Evolutionary conservation across 2,888 invertebrate species (phyloP).

Genomic region (Lasioglossum villosulum): DNA sequence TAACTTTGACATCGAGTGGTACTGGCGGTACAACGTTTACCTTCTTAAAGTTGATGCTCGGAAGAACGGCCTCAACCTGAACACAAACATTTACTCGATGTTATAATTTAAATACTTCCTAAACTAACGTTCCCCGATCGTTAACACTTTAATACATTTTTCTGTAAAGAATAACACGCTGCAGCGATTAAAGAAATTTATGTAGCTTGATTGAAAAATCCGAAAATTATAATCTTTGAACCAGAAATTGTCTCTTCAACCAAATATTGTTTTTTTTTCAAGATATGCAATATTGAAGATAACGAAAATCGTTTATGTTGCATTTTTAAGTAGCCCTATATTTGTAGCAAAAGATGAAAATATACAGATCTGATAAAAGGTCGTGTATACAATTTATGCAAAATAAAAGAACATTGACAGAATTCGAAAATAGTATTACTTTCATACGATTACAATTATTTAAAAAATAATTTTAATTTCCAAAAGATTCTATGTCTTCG

Average conservation of each 20-base stretch:
- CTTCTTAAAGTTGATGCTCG: not conserved
- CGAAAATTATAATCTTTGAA: not conserved
- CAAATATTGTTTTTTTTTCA: not conserved
- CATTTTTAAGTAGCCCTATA: not conserved
- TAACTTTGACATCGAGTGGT: not conserved
- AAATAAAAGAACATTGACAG: not conserved
- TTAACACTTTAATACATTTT: not conserved
- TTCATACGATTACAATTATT: not conserved
- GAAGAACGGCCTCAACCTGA: not conserved
- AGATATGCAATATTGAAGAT: not conserved
- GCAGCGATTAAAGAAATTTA: not conserved
- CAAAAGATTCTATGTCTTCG: not conserved
- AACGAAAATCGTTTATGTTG: not conserved
- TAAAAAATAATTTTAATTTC: no score
- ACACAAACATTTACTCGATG: not conserved
- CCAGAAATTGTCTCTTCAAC: not conserved
- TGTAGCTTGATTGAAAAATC: not conserved
- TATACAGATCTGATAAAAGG: no score
- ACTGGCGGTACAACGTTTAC: not conserved
- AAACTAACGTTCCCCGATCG: not conserved
- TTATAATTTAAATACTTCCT: not conserved
- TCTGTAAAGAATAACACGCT: not conserved
- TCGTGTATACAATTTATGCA: not conserved
- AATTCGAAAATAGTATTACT: not conserved
- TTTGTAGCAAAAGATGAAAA: not conserved